Evolutionary conservation across 2,888 invertebrate species (phyloP), one percentile per base, ranked within the genome.

Genomic region (Scaptomyza caliginosa): DNA sequence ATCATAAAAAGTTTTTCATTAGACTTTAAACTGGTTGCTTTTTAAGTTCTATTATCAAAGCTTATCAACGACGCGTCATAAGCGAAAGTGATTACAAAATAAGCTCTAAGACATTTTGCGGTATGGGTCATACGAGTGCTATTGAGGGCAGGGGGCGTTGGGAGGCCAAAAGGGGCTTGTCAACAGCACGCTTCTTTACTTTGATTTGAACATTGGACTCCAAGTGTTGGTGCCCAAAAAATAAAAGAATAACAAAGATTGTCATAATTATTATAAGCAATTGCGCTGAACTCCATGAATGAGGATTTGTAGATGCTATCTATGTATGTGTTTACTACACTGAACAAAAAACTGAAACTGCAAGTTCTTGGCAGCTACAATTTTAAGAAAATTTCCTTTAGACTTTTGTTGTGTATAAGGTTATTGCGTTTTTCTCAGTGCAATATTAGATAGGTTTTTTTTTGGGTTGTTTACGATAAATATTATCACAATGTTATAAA

Each of bases 211-310:
- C 63, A 23, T 63, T 69, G 57, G 7, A 50, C 63, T 11, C 21
- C 8, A 21, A 16, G 21, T 19, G 1, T 19, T n/a, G 1, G 11
- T 8, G n/a, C 11, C 32, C 17, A 40, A 17, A n/a, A 23, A 19
- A 16, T 11, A n/a, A 28, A n/a, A 23, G 34, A 17, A n/a, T 17
- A 19, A 16, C 17, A n/a, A 28, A n/a, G 2, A 5, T 17, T 64
- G 58, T 23, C 65, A 48, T 52, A 52, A 67, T 65, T 28, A 34
- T 65, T 65, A 30, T 39, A 38, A 42, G 10, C 23, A 40, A 40
- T 26, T 17, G n/a, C 26, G 39, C 23, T 63, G 45, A 63, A 17
- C 54, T 28, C 43, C 16, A 16, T 8, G 1, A 34, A 16, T 3
- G 34, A 16, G 6, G 13, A 28, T 49, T 1, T 11, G 3, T 16